Percentiles rank a stretch among this genome's conserved stretches.
These are phyloP conservation scores for Podargus strigoides DNA, from an alignment of 2,797 vertebrate species.

Conservation along the genomic window DNA sequence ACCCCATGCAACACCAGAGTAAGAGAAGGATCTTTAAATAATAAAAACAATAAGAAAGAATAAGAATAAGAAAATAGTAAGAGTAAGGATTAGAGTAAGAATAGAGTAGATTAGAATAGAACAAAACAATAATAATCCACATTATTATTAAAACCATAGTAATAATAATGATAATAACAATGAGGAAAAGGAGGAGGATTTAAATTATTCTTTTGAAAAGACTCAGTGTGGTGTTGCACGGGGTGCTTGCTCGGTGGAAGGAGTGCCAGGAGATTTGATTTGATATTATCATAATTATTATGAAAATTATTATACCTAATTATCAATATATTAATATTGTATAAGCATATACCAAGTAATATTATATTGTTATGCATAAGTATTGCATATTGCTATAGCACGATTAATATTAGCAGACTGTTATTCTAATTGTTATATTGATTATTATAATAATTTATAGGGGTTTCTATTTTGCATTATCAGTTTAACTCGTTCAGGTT, in stretches of 20 bases:
- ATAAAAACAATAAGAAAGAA: neutral
- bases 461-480: too few relatives aligned
- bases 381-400: neutral
- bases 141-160: too few relatives aligned
- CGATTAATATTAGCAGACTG: neutral
- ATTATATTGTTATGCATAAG: too few relatives aligned
- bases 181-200: too few relatives aligned
- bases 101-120: neutral
- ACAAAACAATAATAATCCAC: too few relatives aligned
- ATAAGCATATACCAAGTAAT: neutral
- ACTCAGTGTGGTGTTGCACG: neutral
- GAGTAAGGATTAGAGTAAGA: too few relatives aligned
- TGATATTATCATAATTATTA: too few relatives aligned
- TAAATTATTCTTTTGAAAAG: neutral
- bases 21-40: accelerated
- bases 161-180: too few relatives aligned
- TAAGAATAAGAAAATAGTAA: too few relatives aligned
- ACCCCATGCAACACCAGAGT: neutral
- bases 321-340: neutral
- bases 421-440: neutral
- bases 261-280: constrained; percentile 15
- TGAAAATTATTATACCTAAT: neutral
- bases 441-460: neutral
- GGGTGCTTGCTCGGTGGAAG: neutral
- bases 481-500: neutral